Evolutionary conservation across 2,888 invertebrate species (phyloP).

Genomic region (Nysson spinosus): DNA sequence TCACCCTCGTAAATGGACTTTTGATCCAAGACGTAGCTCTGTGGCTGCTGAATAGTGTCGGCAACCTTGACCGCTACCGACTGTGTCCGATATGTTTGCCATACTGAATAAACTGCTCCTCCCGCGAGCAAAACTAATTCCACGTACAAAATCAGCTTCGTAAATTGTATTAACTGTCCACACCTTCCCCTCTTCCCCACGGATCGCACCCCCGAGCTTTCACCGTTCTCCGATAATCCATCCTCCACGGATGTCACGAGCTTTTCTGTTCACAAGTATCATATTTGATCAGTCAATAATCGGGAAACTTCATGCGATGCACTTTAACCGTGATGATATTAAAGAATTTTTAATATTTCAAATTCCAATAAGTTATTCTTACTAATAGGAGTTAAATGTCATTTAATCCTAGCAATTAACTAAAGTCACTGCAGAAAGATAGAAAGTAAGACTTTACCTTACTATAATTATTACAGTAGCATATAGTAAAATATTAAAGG

Average conservation of each 20-base stretch:
- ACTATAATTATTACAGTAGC: no score
- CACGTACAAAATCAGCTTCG: slow-evolving; percentile 52
- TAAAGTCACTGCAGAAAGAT: no score
- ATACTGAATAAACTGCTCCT: slow-evolving; percentile 39
- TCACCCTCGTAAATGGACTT: neutral
- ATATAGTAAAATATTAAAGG: no score
- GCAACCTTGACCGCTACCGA: slow-evolving; percentile 4
- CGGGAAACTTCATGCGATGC: no score
- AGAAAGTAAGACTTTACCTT: no score
- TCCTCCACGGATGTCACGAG: slow-evolving; percentile 14
- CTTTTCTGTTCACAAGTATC: neutral
- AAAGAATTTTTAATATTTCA: no score
- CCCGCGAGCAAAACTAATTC: slow-evolving; percentile 51
- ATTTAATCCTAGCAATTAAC: no score
- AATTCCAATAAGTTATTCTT: no score
- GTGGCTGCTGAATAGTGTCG: neutral
- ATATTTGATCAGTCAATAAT: no score
- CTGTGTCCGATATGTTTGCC: slow-evolving; percentile 13
- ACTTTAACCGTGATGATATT: no score
- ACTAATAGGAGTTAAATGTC: no score
- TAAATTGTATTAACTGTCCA: slow-evolving; percentile 10
- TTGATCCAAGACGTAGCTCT: no score
- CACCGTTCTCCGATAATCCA: neutral
- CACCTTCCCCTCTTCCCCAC: neutral
- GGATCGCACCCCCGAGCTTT: neutral